These are phyloP conservation scores for Tautogolabrus adspersus DNA, from an alignment of 2,113 vertebrate genomes.

Conservation along the genomic window DNA sequence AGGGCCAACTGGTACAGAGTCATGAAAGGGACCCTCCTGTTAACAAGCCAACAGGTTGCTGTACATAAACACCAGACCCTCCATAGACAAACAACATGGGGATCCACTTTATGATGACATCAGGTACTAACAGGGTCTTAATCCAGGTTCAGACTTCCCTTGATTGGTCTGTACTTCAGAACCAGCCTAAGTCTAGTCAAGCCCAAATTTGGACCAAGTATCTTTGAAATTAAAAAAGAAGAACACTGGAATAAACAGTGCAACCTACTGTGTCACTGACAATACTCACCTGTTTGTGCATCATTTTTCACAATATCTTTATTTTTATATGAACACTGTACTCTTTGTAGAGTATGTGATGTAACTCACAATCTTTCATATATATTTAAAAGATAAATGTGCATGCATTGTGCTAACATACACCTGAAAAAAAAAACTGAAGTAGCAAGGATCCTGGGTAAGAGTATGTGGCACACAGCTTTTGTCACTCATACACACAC, in stretches of 20 bases:
- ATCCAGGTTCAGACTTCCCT: conserved; percentile 73
- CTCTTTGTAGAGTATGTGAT: conserved; percentile 56
- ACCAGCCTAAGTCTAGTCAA: conserved; percentile 72
- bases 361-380: conserved; percentile 54
- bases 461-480: conserved; percentile 42
- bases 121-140: conserved; percentile 81
- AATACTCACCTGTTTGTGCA: conserved; percentile 65
- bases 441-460: conserved; percentile 56
- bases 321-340: conserved; percentile 79
- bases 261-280: conserved; percentile 63
- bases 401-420: conserved; percentile 72
- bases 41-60: conserved; percentile 46
- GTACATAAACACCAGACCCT: conserved; percentile 68
- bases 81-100: conserved; percentile 60
- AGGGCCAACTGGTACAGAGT: conserved; percentile 41
- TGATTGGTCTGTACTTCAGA: conserved; percentile 72
- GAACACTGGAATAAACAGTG: conserved; percentile 52
- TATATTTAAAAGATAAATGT: conserved; percentile 53
- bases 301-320: conserved; percentile 79
- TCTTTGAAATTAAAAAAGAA: conserved; percentile 45
- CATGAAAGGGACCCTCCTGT: conserved; percentile 53
- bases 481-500: conserved; percentile 30
- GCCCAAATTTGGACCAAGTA: conserved; percentile 72
- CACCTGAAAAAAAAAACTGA: conserved; percentile 39
- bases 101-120: conserved; percentile 73